Base-by-base conservation (phyloP, 1,140 invertebrate genomes). In the Agraylea sexmaculata region DNA sequence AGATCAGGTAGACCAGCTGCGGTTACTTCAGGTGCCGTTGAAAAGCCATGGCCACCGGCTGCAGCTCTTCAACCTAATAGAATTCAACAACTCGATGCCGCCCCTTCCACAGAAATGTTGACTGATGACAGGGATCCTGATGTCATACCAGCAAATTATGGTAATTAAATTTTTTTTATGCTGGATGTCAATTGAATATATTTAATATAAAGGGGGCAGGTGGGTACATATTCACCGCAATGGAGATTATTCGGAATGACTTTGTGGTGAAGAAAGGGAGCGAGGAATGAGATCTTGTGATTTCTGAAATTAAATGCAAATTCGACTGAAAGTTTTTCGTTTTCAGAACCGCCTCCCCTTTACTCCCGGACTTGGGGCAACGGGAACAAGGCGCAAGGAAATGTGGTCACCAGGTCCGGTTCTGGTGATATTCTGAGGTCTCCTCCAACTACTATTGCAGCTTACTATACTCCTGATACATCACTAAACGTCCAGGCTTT, bases 91-190 rank as follows among this genome's bases (percentile, higher is more conserved):
- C n/a, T n/a, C n/a, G n/a, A n/a, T n/a, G n/a, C n/a, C n/a, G n/a
- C n/a, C n/a, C n/a, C 42, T 6, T 28, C 42, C 5, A 40, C 42
- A 3, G 43, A 45, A 23, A 28, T 49, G 6, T 31, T 36, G 6
- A 35, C 36, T 4, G 50, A 51, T 52, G 10, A 50, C 33, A 73
- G 74, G 51, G 77, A 81, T 62, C 77, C 78, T 16, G 77, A 81
- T 59, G 71, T 80, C 25, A 81, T 81, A 53, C 78, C 77, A 42
- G 78, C 77, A 35, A 79, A 80, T 66, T 80, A 74, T 50, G 77
- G 77, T 79, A 61, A 69, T 66, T 48, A 35, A 20, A 30, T 11
- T 17, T 5, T 12, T 17, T 7, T 17, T 34, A 12, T 34, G 19
- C 4, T 34, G 19, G 13, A 11, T 36, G 13, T 13, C 15, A 20